A percentile compares a stretch with the other conserved stretches of the same genome.
Evolutionary conservation across 2,888 invertebrate genomes (phyloP).

Genomic region (Heliconius ethilla): DNA sequence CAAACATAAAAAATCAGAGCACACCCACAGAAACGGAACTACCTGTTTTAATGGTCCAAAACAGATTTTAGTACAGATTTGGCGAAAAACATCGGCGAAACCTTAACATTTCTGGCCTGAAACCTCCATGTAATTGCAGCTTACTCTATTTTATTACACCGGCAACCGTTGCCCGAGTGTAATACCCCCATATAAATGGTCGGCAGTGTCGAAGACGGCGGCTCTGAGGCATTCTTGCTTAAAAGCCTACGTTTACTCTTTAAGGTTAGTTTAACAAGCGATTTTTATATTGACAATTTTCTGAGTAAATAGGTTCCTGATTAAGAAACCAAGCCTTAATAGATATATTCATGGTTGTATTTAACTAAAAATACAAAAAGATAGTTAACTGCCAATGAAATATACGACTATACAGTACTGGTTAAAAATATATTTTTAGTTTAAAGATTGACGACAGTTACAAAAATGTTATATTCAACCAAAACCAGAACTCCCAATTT

Average conservation of each 20-base stretch:
- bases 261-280: conserved; percentile 39
- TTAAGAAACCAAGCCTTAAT: background rate
- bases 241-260: conserved; percentile 53
- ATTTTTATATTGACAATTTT: conserved; percentile 13
- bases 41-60: conserved; percentile 40
- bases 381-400: no score
- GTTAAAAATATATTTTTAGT: no score
- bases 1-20: conserved; percentile 30
- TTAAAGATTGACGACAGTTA: background rate
- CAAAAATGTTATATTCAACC: background rate
- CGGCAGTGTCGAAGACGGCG: conserved; percentile 52
- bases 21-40: conserved; percentile 14
- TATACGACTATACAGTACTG: no score
- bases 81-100: conserved; percentile 41
- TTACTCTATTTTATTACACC: conserved; percentile 59
- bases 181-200: conserved; percentile 67
- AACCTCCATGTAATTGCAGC: conserved; percentile 59
- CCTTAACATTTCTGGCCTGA: conserved; percentile 46
- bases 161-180: conserved; percentile 59
- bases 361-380: no score
- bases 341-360: no score
- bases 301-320: background rate
- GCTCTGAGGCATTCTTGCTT: conserved; percentile 63
- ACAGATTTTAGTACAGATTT: conserved; percentile 46
- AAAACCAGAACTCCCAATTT: background rate